These are phyloP conservation scores for Lagopus muta DNA, from an alignment of 2,113 vertebrate genomes.

Conservation along the genomic window DNA sequence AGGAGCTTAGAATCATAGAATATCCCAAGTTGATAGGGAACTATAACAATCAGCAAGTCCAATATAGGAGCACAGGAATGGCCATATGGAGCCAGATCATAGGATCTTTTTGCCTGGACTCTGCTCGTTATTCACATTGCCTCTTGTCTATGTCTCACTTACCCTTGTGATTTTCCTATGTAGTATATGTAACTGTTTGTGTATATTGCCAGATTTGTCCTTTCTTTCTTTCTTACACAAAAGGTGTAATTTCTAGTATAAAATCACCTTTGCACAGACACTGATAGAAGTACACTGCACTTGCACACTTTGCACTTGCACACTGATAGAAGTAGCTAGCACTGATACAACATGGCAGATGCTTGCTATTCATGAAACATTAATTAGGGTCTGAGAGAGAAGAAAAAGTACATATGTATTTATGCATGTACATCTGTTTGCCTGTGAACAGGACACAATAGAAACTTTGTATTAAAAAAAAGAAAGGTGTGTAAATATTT, in stretches of 20 bases:
- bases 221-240: conserved; percentile 20
- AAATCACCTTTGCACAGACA: conserved; percentile 6
- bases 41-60: too few species aligned
- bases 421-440: not conserved
- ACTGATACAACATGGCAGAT: not conserved
- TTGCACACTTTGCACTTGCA: too few species aligned
- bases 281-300: too few species aligned
- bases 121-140: not conserved
- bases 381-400: conserved; percentile 21
- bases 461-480: not conserved
- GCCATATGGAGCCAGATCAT: accelerated
- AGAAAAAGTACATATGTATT: not conserved
- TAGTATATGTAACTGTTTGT: not conserved
- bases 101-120: accelerated
- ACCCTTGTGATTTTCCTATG: conserved; percentile 14
- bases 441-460: not conserved
- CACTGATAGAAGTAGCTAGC: conserved; percentile 10
- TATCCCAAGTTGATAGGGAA: too few species aligned
- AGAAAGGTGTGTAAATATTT: not conserved
- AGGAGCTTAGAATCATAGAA: not conserved
- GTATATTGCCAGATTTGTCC: not conserved
- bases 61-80: not conserved
- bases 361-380: conserved; percentile 47
- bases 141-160: not conserved
- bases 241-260: not conserved